Evolutionary conservation across 2,797 vertebrate genomes (phyloP), one percentile per base, ranked within the genome.

Genomic region (Poliocrania exsul): DNA sequence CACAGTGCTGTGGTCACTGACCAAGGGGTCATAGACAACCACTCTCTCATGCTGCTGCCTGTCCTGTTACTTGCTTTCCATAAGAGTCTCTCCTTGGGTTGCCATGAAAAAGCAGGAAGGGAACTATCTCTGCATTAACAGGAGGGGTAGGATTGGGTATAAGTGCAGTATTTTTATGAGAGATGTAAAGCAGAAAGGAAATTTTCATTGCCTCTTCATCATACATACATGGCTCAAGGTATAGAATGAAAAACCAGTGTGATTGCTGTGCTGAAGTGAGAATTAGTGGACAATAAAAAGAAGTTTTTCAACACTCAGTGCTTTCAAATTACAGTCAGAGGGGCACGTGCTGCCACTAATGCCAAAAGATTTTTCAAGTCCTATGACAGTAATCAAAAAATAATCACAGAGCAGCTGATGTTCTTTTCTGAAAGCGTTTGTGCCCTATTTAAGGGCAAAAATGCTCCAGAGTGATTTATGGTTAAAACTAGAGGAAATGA

Each of bases 1-100:
- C 2, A 1, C 53, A 54, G 54, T 0, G 19, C 70, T 47, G 73
- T 0, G 0, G 37, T 9, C 67, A 31, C 56, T 0, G 1, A 64
- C 37, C 1, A 0, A 64, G 18, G 46, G 79, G 62, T 75, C 50
- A 6, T 3, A 1, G 18, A 35, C 26, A 61, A 2, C 9, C 1
- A 2, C 21, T 3, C 42, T 24, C 57, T 49, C 0, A 0, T 28
- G 6, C 0, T 35, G 49, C 44, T 72, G 65, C 35, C 23, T 61
- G 44, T 13, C 60, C 66, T 2, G 1, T 9, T 9, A 13, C 37
- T 46, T 62, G 66, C 47, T 38, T 79, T 87, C 53, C 54, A 20
- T 0, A n/a, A 13, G 19, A 16, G 5, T 11, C 25, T 50, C 46
- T 40, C 20, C 79, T 72, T 28, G 28, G 54, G 14, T 0, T 75